Percentiles rank a stretch among this genome's conserved stretches.
These are phyloP conservation scores for Cyanistes caeruleus DNA, from an alignment of 2,113 vertebrate genomes.

Conservation along the genomic window DNA sequence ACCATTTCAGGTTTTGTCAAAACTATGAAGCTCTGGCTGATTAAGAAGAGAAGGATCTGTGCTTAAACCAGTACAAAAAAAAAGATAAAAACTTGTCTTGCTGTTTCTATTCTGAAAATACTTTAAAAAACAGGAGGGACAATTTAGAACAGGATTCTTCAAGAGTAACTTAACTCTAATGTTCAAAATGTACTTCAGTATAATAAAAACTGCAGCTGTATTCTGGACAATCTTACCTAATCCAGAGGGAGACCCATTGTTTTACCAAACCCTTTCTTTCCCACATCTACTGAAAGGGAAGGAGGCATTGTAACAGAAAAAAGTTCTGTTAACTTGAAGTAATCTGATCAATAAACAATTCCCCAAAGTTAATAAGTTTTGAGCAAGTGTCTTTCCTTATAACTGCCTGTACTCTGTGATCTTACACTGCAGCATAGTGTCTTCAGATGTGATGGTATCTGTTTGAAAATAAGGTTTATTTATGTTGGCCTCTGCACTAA, in stretches of 20 bases:
- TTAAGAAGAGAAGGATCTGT: background rate
- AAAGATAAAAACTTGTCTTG: background rate
- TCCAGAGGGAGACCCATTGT: background rate
- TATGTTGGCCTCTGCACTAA: background rate
- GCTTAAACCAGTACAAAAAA: background rate
- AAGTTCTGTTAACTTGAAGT: background rate
- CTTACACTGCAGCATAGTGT: background rate
- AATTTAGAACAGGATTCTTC: background rate
- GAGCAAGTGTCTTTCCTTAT: background rate
- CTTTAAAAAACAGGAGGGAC: background rate
- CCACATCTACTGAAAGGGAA: background rate
- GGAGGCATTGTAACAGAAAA: background rate
- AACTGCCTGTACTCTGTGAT: background rate
- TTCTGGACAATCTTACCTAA: background rate
- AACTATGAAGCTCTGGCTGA: background rate
- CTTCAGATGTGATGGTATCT: background rate
- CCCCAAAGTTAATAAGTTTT: background rate
- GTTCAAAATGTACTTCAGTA: background rate
- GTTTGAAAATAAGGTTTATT: background rate
- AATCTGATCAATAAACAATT: background rate
- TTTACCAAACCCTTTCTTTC: background rate
- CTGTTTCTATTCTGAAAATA: background rate
- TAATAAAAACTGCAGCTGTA: rapidly evolving
- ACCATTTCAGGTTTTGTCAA: background rate
- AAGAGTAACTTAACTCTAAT: background rate